Base-by-base conservation (phyloP, 2,113 vertebrate genomes). In the Phylloscopus whistleri region DNA sequence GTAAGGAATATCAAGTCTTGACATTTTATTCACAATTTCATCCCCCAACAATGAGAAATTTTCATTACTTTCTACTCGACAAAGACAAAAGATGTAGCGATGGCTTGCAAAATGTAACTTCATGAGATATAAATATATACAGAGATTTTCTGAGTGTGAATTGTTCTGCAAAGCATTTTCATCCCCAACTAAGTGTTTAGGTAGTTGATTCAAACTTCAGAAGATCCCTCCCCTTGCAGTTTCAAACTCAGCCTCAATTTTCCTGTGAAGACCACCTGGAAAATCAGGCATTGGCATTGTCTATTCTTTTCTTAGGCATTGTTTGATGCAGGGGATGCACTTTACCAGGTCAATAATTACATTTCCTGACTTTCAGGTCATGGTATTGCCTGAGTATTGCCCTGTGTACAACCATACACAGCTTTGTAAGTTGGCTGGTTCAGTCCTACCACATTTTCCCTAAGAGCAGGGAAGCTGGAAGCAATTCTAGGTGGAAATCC, bases 371-470 rank as follows among this genome's bases (percentile, higher is more conserved):
- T 70, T 86, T 43, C 46, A 66, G 46, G 37, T 53, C 11, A 17
- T 14, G 44, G 5, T 73, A n/a, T 1, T 15, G 27, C 49, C 69
- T 15, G 28, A 53, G 31, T 55, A 33, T 1, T 48, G 56, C 18
- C 37, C 46, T 1, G 0, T 2, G 14, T 44, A 28, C 35, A 63
- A 27, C 22, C 1, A 64, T 1, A n/a, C 31, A 27, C 21, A 46
- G 24, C 27, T 41, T 5, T 68, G 17, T 1, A 6, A 5, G 48
- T 18, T 17, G 56, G 10, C 55, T 84, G 46, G 5, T 46, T 52
- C 69, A 44, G 11, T 20, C 18, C 31, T 7, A 18, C 14, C 39
- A 4, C 37, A 43, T 43, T 41, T 68, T 73, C 67, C 52, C 28
- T 15, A 22, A 33, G 11, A 86, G 63, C 49, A 41, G 3, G 41